phyloP scores from a whole-genome alignment of 2,113 vertebrate species.

The Chaetorhynchus papuensis region DNA sequence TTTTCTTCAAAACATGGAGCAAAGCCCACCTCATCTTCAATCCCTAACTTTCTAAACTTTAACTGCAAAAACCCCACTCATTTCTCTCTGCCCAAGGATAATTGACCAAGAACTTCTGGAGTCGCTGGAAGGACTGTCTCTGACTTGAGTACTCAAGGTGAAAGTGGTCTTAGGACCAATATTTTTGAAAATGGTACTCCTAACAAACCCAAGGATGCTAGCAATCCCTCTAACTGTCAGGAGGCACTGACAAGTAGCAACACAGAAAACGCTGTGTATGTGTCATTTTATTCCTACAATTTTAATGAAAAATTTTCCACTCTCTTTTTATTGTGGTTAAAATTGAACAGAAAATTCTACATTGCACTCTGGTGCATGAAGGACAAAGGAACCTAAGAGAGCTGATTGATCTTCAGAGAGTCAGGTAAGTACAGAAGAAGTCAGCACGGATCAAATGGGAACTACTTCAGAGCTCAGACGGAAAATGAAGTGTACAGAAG shows the following conservation, averaged over 20 bases:
- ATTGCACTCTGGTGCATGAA: neutral
- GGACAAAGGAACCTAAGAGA: neutral
- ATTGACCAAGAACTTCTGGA: neutral
- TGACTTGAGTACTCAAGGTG: neutral
- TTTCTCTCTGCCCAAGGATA: neutral
- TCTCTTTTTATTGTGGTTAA: neutral
- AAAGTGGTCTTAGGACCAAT: neutral
- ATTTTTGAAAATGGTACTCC: neutral
- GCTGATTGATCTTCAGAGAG: neutral
- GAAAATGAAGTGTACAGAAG: neutral
- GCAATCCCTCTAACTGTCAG: neutral
- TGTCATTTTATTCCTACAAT: neutral
- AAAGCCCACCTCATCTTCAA: neutral
- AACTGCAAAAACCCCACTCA: neutral
- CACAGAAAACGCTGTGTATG: neutral
- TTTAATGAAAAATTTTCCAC: neutral
- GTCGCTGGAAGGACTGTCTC: neutral
- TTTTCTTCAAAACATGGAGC: neutral
- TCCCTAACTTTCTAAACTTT: neutral
- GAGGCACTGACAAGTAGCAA: neutral
- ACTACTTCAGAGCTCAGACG: neutral
- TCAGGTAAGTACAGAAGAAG: neutral
- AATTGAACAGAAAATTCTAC: neutral
- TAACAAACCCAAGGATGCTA: neutral
- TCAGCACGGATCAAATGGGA: neutral